Base-by-base conservation (phyloP, 2,113 vertebrate genomes). In the Oreocharis arfaki region DNA sequence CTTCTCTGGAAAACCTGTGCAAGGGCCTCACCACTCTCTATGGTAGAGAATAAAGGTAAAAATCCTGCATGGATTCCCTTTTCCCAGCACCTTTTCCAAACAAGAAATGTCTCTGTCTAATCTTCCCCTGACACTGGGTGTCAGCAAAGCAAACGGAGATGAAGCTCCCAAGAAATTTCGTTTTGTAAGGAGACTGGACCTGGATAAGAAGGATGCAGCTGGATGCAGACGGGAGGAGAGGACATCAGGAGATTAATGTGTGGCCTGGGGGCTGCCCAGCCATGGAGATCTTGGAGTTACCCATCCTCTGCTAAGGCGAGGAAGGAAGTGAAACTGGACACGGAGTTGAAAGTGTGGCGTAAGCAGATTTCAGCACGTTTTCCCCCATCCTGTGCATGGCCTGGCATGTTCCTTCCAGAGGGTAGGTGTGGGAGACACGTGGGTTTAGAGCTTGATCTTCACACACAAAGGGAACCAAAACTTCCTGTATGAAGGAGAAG, bases 401-500 rank as follows among this genome's bases (percentile, higher is more conserved):
- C 55, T n/a, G 28, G 28, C 46, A 18, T 0, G 1, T 13, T 84
- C 20, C 7, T 12, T 35, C 32, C 14, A 18, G n/a, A 23, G 26
- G 9, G 3, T 23, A 59, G 22, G 7, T 4, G 19, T 1, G 1
- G 26, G 22, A 22, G 5, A 49, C 23, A 20, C 1, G 0, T 4
- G 44, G 13, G 28, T n/a, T 86, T 32, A 60, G 53, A 33, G n/a
- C 39, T 39, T 47, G 16, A 8, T 53, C 19, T 57, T 57, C 55
- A 26, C 22, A 35, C 1, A 3, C 22, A 57, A 35, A 75, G n/a
- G 87, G 87, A 91, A 97, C 35, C 3, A 14, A 67, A 92, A 27
- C 68, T 53, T 65, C 24, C 44, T 20, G 49, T 9, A 13, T 0
- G 4, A 53, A 89, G 35, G 6, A 49, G 64, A 32, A 86, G 60